These are phyloP conservation scores for Anadara kagoshimensis DNA, from an alignment of 1,140 invertebrate species.

Conservation along the genomic window DNA sequence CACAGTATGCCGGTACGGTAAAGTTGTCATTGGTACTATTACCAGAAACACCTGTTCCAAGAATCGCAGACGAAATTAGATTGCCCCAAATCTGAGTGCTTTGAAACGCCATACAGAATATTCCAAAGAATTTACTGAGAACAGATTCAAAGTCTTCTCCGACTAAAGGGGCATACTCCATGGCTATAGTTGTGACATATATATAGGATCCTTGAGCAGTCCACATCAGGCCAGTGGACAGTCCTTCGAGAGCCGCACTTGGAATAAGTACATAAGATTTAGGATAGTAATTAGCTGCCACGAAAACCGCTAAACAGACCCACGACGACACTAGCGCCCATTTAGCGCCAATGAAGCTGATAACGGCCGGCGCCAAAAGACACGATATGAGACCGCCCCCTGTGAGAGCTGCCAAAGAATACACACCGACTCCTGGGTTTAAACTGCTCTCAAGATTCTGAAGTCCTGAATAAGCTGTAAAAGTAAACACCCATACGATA, in stretches of 20 bases:
- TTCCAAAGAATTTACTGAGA: constrained; percentile 58
- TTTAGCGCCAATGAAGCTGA: constrained; percentile 49
- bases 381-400: constrained; percentile 55
- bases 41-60: not conserved
- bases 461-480: constrained; percentile 53
- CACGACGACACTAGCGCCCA: constrained; percentile 50
- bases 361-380: constrained; percentile 50
- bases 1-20: constrained; percentile 29
- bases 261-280: constrained; percentile 47
- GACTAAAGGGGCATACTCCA: constrained; percentile 49
- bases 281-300: constrained; percentile 54
- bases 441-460: constrained; percentile 55
- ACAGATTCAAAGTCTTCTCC: constrained; percentile 40
- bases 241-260: constrained; percentile 50
- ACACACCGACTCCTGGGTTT: constrained; percentile 47
- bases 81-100: constrained; percentile 62
- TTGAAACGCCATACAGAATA: constrained; percentile 59
- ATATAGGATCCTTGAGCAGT: constrained; percentile 51
- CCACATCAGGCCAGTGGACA: constrained; percentile 60
- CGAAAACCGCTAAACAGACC: constrained; percentile 48
- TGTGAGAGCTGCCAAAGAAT: constrained; percentile 51
- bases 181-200: constrained; percentile 49
- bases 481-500: constrained; percentile 51
- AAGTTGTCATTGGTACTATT: constrained; percentile 4
- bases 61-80: constrained; percentile 52